Base-by-base conservation (phyloP, 2,888 invertebrate genomes). In the Uropetala carovei region DNA sequence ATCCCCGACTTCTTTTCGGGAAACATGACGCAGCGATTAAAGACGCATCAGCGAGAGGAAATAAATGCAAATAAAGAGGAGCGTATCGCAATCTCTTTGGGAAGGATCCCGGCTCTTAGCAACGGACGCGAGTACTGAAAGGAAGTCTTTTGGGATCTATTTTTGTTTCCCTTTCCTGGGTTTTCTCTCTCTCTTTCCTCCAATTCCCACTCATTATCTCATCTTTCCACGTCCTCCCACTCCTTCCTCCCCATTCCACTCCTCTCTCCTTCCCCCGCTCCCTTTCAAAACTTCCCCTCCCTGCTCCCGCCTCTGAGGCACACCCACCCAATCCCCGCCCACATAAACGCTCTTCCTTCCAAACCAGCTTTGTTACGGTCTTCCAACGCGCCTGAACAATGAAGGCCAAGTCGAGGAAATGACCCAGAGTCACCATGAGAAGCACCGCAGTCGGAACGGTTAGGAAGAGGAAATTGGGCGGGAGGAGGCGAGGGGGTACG, bases 51-150 rank as follows among this genome's bases (percentile, higher is more conserved):
- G n/a, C 75, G n/a, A 22, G n/a, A 75, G 75, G 22, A 27, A 75
- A 75, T 75, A 75, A 75, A 75, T 75, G 75, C 27, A 75, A 75
- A 75, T 75, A 75, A 75, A 75, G 75, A 2, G 27, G 27, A 75
- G 75, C 75, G 27, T 27, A 75, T 75, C 75, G 43, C 43, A 43
- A 43, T 43, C 43, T 43, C 43, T 27, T 27, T 27, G 75, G 9
- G 10, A 43, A 68, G 68, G 68, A 75, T 43, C 43, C 43, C 43
- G n/a, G 75, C 75, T 13, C 27, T 75, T 75, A 75, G 27, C 75
- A 75, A 75, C 22, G 75, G 75, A 22, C 11, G 22, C 22, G n/a
- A 75, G 22, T 27, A 75, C 22, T 13, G 75, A 22, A 75, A 75
- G 22, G 75, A 75, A 75, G 75, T 22, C 75, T 75, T 75, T 75